Conservation (phyloP, 2,888 invertebrate species). For the Idaea straminata region DNA sequence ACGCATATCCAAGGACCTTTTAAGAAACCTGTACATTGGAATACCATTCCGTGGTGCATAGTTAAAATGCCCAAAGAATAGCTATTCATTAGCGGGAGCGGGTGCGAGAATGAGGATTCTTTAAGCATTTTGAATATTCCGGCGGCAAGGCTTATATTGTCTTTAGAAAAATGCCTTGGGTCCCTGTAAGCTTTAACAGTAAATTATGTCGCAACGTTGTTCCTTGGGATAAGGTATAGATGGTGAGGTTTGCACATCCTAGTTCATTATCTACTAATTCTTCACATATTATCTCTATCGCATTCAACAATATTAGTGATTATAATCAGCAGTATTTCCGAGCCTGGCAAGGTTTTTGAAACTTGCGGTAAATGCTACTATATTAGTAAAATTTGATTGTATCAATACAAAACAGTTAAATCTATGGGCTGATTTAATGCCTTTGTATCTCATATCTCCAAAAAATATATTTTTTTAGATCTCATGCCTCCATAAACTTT, state of each 20-base stretch:
- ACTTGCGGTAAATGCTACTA: too few relatives aligned
- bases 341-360: too few relatives aligned
- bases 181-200: conserved; percentile 53
- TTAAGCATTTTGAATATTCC: conserved; percentile 76
- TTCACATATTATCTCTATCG: conserved; percentile 52
- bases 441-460: too few relatives aligned
- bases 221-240: conserved; percentile 43
- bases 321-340: conserved; percentile 26
- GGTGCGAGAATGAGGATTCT: conserved; percentile 80
- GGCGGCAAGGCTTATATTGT: conserved; percentile 73
- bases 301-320: conserved; percentile 41
- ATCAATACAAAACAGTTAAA: too few relatives aligned
- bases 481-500: too few relatives aligned
- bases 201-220: conserved; percentile 66
- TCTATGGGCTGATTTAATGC: too few relatives aligned
- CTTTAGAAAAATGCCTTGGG: conserved; percentile 72
- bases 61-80: conserved; percentile 79
- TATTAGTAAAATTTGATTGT: too few relatives aligned
- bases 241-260: conserved; percentile 49
- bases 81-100: conserved; percentile 80
- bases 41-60: conserved; percentile 78
- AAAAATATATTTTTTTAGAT: too few relatives aligned
- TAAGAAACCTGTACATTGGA: conserved; percentile 77
- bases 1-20: conserved; percentile 76
- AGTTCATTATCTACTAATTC: conserved; percentile 59